phyloP scores from a whole-genome alignment of 2,113 vertebrate genomes.

The Paracanthobrama guichenoti region DNA sequence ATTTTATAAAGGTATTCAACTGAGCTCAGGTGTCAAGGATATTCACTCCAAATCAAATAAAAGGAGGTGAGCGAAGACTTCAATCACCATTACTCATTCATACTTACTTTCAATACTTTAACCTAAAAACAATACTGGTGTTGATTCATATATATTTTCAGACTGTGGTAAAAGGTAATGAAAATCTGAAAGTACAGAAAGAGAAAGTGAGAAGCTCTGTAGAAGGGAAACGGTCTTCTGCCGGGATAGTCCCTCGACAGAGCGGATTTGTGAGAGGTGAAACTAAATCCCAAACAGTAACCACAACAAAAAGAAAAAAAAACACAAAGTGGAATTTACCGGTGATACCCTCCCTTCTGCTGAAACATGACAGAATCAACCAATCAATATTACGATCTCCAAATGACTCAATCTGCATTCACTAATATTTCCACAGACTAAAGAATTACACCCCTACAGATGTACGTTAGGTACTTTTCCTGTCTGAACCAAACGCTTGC shows the following conservation, averaged over 20 bases:
- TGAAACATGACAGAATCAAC: background rate
- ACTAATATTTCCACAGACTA: slow-evolving; percentile 1
- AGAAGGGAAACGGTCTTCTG: background rate
- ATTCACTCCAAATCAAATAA: background rate
- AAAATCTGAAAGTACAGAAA: background rate
- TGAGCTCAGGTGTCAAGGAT: background rate
- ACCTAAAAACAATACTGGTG: background rate
- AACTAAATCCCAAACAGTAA: background rate
- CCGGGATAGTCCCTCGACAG: slow-evolving; percentile 6
- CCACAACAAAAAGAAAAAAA: slow-evolving; percentile 2
- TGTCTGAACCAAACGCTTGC: background rate
- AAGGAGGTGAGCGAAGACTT: background rate
- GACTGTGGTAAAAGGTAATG: background rate
- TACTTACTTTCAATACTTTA: background rate
- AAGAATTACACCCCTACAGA: background rate
- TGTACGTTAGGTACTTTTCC: background rate
- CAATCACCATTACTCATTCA: background rate
- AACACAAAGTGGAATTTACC: slow-evolving; percentile 23
- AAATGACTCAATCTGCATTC: slow-evolving; percentile 16
- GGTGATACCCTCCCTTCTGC: background rate
- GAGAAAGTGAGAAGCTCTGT: background rate
- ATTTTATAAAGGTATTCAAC: background rate
- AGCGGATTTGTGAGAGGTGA: background rate
- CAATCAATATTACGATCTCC: background rate
- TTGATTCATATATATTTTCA: background rate